Percentiles rank a stretch among this genome's conserved stretches.
Conservation (phyloP, 2,888 invertebrate species). For the Emmelina monodactyla region DNA sequence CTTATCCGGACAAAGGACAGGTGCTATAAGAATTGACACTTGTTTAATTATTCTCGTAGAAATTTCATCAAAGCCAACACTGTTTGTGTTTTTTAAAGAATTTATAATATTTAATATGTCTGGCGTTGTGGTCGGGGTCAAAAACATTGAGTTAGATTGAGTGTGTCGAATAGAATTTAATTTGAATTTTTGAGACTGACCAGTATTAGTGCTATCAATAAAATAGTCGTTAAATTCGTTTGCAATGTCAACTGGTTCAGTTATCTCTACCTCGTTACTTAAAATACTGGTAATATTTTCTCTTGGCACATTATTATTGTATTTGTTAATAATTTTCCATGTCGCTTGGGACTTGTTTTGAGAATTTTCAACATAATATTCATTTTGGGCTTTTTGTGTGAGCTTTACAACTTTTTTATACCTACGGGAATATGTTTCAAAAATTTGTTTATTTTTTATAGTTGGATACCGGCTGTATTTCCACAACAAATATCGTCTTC, state of each 20-base stretch:
- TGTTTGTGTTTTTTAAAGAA: conserved; percentile 2
- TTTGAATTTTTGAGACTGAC: too few relatives aligned
- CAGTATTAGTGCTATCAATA: too few relatives aligned
- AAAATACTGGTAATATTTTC: neutral
- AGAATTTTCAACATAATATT: neutral
- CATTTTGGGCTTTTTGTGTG: neutral
- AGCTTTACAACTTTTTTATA: neutral
- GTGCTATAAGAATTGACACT: neutral
- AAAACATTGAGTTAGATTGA: conserved; percentile 2
- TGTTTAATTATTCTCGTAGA: conserved; percentile 1
- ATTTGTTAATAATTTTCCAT: conserved; percentile 3
- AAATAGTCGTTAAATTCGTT: conserved; percentile 3
- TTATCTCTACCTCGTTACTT: neutral
- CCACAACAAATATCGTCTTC: neutral
- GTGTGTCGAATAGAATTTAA: too few relatives aligned
- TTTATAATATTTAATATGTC: conserved; percentile 1
- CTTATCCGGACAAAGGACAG: neutral
- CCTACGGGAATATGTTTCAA: neutral
- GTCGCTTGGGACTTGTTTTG: neutral
- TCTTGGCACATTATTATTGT: neutral
- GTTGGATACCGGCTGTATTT: neutral
- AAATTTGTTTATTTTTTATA: neutral
- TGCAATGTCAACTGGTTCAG: neutral
- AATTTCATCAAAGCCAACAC: conserved; percentile 1
- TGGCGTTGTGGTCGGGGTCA: neutral